Conservation (phyloP, 2,888 invertebrate species). For the Resseliella maxima region DNA sequence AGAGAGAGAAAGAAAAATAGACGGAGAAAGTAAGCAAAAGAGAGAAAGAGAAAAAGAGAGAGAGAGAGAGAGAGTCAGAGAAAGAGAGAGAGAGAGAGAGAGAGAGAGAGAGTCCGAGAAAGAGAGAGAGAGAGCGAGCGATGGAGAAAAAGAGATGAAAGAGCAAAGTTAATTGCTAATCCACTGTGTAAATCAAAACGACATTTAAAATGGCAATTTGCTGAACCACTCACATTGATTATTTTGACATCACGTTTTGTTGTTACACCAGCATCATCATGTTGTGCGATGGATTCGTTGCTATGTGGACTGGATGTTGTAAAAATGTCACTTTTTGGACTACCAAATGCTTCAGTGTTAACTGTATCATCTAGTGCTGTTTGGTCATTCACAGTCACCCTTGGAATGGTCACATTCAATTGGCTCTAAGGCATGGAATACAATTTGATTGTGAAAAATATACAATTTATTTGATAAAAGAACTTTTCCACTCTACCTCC, state of each 20-base stretch:
- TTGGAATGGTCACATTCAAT: neutral
- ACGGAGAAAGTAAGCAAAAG: no score
- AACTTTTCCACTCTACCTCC: neutral
- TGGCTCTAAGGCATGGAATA: neutral
- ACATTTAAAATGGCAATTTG: neutral
- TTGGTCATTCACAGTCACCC: neutral
- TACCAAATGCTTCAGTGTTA: slow-evolving; percentile 5
- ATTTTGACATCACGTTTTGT: neutral
- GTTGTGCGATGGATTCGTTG: neutral
- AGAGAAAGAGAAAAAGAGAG: no score
- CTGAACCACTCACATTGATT: slow-evolving; percentile 11
- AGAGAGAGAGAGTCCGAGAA: no score
- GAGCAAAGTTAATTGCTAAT: neutral
- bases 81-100: no score
- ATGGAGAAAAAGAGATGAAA: no score
- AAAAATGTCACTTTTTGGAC: slow-evolving; percentile 16
- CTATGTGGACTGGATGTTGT: slow-evolving; percentile 40
- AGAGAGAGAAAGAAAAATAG: no score
- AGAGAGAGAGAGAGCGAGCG: no score
- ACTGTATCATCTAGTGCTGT: slow-evolving; percentile 2
- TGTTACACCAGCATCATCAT: no score
- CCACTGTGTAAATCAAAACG: neutral
- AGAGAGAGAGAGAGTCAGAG: no score
- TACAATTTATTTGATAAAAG: neutral
- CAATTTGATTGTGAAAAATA: neutral